These are phyloP conservation scores for Ictalurus furcatus DNA, from an alignment of 2,113 vertebrate species.

Conservation along the genomic window DNA sequence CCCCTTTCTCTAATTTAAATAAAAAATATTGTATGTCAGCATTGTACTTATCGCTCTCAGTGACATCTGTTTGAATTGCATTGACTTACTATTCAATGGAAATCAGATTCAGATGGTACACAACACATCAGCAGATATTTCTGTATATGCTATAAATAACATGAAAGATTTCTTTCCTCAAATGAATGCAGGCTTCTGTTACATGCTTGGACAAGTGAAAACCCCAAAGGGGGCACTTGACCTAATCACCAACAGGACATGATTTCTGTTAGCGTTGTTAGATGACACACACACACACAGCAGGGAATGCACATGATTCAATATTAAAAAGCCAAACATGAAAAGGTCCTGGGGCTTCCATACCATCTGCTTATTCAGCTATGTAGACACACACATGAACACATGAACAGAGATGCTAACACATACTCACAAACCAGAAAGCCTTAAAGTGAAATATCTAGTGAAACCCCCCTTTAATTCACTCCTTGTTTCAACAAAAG, in stretches of 20 bases:
- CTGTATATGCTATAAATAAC: not conserved
- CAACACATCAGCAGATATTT: not conserved
- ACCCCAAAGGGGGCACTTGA: not conserved
- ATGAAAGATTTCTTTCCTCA: not conserved
- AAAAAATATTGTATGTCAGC: not conserved
- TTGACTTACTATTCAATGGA: not conserved
- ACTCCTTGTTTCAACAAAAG: constrained; percentile 49
- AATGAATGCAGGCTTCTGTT: not conserved
- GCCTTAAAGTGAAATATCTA: constrained; percentile 9
- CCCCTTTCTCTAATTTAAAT: not conserved
- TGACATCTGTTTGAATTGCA: not conserved
- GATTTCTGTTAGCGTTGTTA: constrained; percentile 16
- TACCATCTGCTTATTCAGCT: constrained; percentile 37
- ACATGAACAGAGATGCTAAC: constrained; percentile 1
- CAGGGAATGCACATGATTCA: not conserved
- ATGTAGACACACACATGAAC: not conserved
- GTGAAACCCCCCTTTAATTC: constrained; percentile 2
- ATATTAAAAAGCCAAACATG: constrained; percentile 17
- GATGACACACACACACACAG: not conserved
- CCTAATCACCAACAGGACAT: constrained; percentile 18
- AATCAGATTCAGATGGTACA: not conserved
- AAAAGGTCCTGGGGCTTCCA: constrained; percentile 17
- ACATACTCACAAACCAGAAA: constrained; percentile 25
- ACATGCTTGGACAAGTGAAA: not conserved
- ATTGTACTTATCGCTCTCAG: not conserved